Evolutionary conservation across 2,113 vertebrate genomes (phyloP).

Genomic region (Muscicapa adusta): DNA sequence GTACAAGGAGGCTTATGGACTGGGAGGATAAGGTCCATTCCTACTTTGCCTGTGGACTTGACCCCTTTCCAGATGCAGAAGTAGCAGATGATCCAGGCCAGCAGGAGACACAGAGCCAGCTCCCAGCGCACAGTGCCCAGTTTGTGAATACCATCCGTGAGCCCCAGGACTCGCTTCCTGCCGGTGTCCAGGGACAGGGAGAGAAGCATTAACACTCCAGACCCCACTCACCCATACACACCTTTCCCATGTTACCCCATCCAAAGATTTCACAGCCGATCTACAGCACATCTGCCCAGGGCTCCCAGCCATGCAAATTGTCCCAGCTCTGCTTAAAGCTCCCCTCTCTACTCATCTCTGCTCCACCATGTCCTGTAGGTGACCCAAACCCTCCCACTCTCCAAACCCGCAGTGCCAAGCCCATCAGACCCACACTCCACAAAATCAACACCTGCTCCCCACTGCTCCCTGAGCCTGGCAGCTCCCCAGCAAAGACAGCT

Average conservation of each 20-base stretch:
- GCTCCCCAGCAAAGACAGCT: neutral
- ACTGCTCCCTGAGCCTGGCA: neutral
- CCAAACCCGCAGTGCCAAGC: neutral
- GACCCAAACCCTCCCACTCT: neutral
- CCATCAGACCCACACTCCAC: accelerated
- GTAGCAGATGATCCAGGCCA: conserved; percentile 79
- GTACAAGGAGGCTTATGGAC: neutral
- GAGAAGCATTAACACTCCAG: neutral
- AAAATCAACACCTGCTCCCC: neutral
- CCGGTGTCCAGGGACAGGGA: neutral
- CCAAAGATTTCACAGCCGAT: neutral
- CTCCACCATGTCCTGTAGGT: neutral
- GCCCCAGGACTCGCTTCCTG: conserved; percentile 84
- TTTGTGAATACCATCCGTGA: conserved; percentile 80
- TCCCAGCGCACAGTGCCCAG: conserved; percentile 79
- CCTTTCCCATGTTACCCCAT: neutral
- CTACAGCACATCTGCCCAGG: neutral
- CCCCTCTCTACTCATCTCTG: neutral
- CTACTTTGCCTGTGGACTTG: conserved; percentile 82
- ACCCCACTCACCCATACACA: neutral
- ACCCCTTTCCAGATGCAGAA: conserved; percentile 84
- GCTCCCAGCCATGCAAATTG: neutral
- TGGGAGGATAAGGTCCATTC: neutral
- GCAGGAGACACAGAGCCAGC: conserved; percentile 73
- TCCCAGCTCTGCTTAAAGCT: neutral